Base-by-base conservation (phyloP, 2,888 invertebrate genomes). In the Thecophora atra region DNA sequence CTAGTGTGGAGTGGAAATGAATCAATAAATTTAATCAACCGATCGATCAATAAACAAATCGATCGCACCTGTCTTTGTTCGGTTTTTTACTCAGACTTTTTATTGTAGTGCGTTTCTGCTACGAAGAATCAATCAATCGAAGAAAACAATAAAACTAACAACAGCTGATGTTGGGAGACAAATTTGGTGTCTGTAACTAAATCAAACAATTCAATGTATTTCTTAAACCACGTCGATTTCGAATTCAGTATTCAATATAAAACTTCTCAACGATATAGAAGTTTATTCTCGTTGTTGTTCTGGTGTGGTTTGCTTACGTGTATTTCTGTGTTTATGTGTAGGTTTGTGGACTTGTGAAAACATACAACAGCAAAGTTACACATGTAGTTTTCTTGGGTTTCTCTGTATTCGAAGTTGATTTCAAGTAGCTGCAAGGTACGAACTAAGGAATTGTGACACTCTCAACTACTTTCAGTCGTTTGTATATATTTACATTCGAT, bases 371-470 rank as follows among this genome's bases (percentile, higher is more conserved):
- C 21, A 11, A 19, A n/a, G 4, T 24, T 54, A 58, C 24, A 37
- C 11, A 58, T 13, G 52, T 58, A 42, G 68, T 58, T 58, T 68
- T 44, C n/a, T 58, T 17, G 44, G 19, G 44, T 44, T 42, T 24
- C 24, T 42, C 68, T 28, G 13, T 66, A 28, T 60, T 26, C 24
- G 64, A 17, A 65, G 65, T 44, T 64, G 42, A 37, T 65, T 56
- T 64, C 28, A 54, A 60, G 56, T 64, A 44, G 44, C 71, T 71
- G 26, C 47, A 44, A 70, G 70, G 62, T 60, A 70, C 28, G n/a
- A 51, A 51, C 62, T 26, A n/a, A 30, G 42, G 42, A 21, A 30
- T 21, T 37, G 44, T 5, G 19, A 13, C 8, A n/a, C 28, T 19
- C 63, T 37, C 37, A 37, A 37, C 37, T 6, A 37, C 37, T 8